Base-by-base conservation (phyloP, 2,888 invertebrate species). In the Liposcelis brunnea region DNA sequence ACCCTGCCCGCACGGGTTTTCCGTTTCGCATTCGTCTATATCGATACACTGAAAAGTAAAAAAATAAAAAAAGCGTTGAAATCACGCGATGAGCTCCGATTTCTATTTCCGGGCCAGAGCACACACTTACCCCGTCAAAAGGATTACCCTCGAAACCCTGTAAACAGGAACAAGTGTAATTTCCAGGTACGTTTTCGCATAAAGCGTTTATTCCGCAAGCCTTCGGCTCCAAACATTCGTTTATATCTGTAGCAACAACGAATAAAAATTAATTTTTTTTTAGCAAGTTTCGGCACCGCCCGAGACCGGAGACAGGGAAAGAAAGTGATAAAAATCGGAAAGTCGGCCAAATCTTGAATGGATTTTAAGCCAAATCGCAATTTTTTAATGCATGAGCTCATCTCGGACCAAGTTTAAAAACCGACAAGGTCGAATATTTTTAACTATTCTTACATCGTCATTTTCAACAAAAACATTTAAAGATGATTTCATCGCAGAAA, bases 131-230 rank as follows among this genome's bases (percentile, higher is more conserved):
- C 54, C 74, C 76, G 58, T 75, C 72, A 61, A 71, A 80, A 12
- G 90, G 82, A 67, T 85, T 85, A 61, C 91, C 91, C 49, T 75
- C 71, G 62, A 74, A 90, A 52, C 90, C 90, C 52, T 77, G 72
- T 53, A 77, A 77, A 64, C 91, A 91, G 44, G 72, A 63, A 63
- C 91, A 91, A 10, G 84, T 83, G 61, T 82, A 87, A 64, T 89
- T 90, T 59, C 91, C 91, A 46, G 79, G 79, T 49, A 72, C 73
- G 62, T 91, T 91, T 52, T 75, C 74, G 62, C 91, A 91, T 45
- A 79, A 59, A 35, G 90, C 78, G 58, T 85, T 81, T 46, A 69
- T 67, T 49, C 89, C 90, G 59, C 91, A 91, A 51, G 81, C 77
- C 55, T 77, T 76, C 42, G 83, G 79, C 60, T 78, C 71, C 57